Percentiles rank a stretch among this genome's conserved stretches.
These are phyloP conservation scores for Chironomus tentans DNA, from an alignment of 2,888 invertebrate species.

Conservation along the genomic window DNA sequence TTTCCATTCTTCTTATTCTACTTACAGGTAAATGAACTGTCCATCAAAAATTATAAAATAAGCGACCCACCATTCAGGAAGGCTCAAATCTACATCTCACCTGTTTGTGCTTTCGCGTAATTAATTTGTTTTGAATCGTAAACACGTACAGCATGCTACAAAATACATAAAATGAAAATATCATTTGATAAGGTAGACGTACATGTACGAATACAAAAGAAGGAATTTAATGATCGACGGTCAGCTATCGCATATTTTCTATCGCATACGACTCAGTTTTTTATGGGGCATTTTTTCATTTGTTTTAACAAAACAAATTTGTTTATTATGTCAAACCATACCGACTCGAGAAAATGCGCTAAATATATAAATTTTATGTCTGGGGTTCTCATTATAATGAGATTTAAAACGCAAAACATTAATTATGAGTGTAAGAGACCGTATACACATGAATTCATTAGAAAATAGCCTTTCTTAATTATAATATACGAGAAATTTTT, in stretches of 20 bases:
- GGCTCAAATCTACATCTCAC: background rate
- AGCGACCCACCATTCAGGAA: too few relatives aligned
- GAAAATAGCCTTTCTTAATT: too few relatives aligned
- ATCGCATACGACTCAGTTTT: background rate
- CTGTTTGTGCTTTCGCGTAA: background rate
- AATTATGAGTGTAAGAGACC: background rate
- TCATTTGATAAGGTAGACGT: too few relatives aligned
- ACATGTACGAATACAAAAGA: too few relatives aligned
- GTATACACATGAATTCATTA: background rate
- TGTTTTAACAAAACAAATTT: constrained; percentile 3
- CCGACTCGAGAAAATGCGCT: background rate
- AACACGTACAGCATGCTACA: background rate
- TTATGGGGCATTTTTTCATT: background rate
- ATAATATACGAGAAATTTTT: too few relatives aligned
- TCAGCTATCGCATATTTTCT: background rate
- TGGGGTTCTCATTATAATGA: background rate
- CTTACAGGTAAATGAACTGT: constrained; percentile 16
- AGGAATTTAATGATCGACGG: background rate
- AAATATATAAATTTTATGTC: too few relatives aligned
- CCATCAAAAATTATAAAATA: background rate
- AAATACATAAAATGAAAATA: too few relatives aligned
- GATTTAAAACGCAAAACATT: constrained; percentile 24
- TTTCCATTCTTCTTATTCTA: background rate
- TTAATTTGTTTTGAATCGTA: constrained; percentile 5
- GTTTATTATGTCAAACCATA: constrained; percentile 7